A percentile compares a stretch with the other conserved stretches of the same genome.
phyloP scores from a whole-genome alignment of 2,113 vertebrate genomes.

The Macquaria australasica region DNA sequence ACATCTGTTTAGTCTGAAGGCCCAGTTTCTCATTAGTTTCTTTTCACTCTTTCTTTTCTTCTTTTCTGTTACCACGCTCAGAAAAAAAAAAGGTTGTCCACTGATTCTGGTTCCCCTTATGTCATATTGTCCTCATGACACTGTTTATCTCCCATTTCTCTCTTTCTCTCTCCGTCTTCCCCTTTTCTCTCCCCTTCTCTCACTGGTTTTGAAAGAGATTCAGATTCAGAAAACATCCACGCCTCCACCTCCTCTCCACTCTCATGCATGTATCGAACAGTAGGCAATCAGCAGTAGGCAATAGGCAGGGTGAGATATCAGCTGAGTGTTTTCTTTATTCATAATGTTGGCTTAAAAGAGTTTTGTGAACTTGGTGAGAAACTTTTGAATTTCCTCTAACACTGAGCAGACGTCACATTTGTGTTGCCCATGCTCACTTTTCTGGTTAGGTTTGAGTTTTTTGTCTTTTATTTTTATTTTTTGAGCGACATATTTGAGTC shows the following conservation, averaged over 20 bases:
- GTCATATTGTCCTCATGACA: not conserved
- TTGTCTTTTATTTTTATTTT: no score
- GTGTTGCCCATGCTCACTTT: not conserved
- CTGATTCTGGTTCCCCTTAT: not conserved
- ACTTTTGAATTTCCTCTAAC: no score
- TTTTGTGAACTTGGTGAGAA: not conserved
- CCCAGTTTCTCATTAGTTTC: not conserved
- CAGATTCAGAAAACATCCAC: not conserved
- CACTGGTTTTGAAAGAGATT: not conserved
- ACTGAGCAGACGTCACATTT: no score
- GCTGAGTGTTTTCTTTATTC: no score
- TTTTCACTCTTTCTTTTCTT: not conserved
- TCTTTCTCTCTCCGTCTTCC: not conserved
- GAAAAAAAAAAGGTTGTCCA: not conserved
- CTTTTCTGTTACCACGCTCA: not conserved
- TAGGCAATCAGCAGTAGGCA: not conserved
- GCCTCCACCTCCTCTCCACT: not conserved
- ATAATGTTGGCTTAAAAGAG: not conserved
- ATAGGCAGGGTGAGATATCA: no score
- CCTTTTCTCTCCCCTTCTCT: not conserved
- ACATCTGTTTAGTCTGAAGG: slow-evolving; percentile 15
- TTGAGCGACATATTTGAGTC: not conserved
- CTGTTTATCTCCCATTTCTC: not conserved
- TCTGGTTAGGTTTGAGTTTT: not conserved
- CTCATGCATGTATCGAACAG: not conserved